A percentile compares a stretch with the other conserved stretches of the same genome.
phyloP scores from a whole-genome alignment of 1,140 invertebrate species.

The Onthophagus taurus region DNA sequence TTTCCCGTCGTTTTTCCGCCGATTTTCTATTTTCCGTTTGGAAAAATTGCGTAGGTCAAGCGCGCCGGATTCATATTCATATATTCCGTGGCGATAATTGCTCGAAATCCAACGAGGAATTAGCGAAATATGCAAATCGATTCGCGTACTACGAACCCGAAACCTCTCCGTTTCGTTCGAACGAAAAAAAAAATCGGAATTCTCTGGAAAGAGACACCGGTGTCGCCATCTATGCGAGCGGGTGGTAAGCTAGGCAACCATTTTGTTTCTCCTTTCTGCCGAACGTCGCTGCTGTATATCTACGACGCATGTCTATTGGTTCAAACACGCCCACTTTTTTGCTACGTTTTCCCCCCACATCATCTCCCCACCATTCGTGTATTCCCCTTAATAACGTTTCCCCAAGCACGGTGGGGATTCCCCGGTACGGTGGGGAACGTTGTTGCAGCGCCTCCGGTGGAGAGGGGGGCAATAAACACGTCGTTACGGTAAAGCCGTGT shows the following conservation, averaged over 20 bases:
- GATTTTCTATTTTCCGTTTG: background rate
- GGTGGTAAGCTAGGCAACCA: constrained; percentile 14
- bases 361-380: constrained; percentile 3
- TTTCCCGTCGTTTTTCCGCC: background rate
- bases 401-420: too few relatives aligned
- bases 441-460: too few relatives aligned
- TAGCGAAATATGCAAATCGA: too few relatives aligned
- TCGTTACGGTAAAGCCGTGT: constrained; percentile 37
- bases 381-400: constrained; percentile 12
- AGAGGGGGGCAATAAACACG: constrained; percentile 35
- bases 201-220: background rate
- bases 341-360: constrained; percentile 15
- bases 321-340: constrained; percentile 15
- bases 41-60: background rate
- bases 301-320: constrained; percentile 17
- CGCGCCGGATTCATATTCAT: background rate
- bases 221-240: constrained; percentile 11
- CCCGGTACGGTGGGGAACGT: too few relatives aligned
- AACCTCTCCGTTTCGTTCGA: background rate
- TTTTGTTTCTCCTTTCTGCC: constrained; percentile 20
- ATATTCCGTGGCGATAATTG: background rate
- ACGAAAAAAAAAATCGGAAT: background rate
- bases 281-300: constrained; percentile 17
- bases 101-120: background rate
- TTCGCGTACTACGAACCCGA: too few relatives aligned